Percentiles rank a stretch among this genome's conserved stretches.
phyloP scores from a whole-genome alignment of 2,113 vertebrate species.

The Ursus arctos region DNA sequence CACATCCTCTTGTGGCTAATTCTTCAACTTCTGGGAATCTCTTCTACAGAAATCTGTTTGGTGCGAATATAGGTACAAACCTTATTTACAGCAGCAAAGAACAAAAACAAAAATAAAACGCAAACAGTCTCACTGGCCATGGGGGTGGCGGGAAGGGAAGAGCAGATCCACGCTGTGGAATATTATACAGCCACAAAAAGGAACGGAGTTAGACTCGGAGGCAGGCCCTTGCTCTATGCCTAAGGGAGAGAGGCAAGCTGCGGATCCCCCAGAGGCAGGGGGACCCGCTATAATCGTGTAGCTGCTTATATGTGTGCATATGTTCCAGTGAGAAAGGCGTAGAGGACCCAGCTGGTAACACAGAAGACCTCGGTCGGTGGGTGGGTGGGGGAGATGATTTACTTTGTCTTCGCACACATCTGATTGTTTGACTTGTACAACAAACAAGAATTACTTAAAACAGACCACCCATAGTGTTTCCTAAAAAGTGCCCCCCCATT shows the following conservation, averaged over 20 bases:
- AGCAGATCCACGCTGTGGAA: neutral
- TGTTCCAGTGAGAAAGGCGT: neutral
- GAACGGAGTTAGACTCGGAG: rapidly evolving
- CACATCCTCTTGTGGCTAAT: neutral
- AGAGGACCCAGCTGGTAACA: neutral
- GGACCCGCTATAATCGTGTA: neutral
- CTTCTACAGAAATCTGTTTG: neutral
- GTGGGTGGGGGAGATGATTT: neutral
- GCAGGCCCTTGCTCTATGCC: neutral
- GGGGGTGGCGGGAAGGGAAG: too few species aligned
- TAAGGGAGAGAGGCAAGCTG: neutral
- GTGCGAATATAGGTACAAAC: too few species aligned
- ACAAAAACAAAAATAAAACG: neutral
- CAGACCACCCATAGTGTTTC: neutral
- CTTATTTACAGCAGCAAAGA: neutral
- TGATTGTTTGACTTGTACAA: neutral
- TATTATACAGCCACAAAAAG: neutral
- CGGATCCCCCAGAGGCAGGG: neutral
- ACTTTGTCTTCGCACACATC: neutral
- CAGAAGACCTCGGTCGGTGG: neutral
- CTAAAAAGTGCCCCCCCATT: neutral
- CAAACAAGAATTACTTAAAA: neutral
- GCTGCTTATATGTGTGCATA: too few species aligned
- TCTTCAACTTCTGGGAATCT: neutral
- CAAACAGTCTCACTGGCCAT: neutral